A percentile compares a stretch with the other conserved stretches of the same genome.
Conservation (phyloP, 1,140 invertebrate genomes). For the Drosophila grimshawi region DNA sequence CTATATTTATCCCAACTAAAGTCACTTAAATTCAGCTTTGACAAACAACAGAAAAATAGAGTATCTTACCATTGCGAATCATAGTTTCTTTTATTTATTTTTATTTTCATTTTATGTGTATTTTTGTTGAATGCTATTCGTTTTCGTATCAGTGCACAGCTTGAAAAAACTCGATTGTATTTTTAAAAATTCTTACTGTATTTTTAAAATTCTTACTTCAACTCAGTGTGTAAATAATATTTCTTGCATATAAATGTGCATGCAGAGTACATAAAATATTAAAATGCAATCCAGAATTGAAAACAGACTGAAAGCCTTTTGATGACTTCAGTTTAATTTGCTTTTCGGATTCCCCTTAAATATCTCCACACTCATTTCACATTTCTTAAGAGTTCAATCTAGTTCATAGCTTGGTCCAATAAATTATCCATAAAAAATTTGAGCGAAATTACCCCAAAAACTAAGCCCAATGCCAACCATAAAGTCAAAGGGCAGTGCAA, state of each 20-base stretch:
- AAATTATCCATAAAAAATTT: slow-evolving; percentile 11
- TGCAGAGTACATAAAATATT: no score
- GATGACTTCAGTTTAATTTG: background rate
- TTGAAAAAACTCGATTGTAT: no score
- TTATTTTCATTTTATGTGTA: no score
- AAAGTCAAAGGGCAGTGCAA: slow-evolving; percentile 24
- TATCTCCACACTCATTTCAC: slow-evolving; percentile 12
- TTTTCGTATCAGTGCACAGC: no score
- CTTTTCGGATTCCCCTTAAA: background rate
- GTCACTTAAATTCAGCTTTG: no score
- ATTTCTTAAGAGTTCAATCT: slow-evolving; percentile 14
- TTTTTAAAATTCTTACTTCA: background rate
- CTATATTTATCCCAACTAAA: no score
- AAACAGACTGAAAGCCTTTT: background rate
- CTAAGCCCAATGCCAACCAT: slow-evolving; percentile 22
- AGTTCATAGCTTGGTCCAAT: slow-evolving; percentile 4
- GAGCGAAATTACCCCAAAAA: background rate
- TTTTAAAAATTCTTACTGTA: no score
- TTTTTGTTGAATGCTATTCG: no score
- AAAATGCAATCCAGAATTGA: background rate
- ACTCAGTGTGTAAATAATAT: background rate
- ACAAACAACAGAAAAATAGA: no score
- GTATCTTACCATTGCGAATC: background rate
- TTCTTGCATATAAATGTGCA: background rate
- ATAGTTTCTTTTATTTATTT: no score